Percentiles rank a stretch among this genome's conserved stretches.
Evolutionary conservation across 2,888 invertebrate species (phyloP).

Genomic region (Lochmaea crataegi): DNA sequence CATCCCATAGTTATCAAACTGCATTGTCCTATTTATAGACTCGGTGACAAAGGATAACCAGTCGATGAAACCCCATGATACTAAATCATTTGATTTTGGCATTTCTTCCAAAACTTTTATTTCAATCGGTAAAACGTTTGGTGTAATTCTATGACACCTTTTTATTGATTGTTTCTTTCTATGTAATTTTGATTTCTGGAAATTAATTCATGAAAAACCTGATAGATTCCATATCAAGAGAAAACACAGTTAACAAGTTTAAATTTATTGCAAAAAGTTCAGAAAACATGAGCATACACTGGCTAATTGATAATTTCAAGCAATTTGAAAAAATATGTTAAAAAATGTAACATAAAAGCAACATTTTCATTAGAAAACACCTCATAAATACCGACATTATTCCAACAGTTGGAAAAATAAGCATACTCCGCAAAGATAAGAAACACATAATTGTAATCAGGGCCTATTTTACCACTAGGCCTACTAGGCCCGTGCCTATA

Average conservation of each 20-base stretch:
- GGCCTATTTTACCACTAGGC: no score
- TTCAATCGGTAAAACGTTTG: conserved; percentile 57
- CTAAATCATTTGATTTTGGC: conserved; percentile 36
- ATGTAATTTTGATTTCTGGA: conserved; percentile 30
- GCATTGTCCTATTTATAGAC: conserved; percentile 80
- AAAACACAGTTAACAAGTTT: no score
- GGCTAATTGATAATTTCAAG: not conserved
- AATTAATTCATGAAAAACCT: conserved; percentile 57
- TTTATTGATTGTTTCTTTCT: conserved; percentile 28
- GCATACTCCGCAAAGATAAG: no score
- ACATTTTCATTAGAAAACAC: no score
- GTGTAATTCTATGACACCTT: conserved; percentile 48
- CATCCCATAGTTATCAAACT: conserved; percentile 75
- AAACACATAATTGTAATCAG: no score
- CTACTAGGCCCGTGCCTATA: no score
- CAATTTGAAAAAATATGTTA: no score
- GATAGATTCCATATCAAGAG: not conserved
- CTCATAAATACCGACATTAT: no score
- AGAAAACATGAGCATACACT: not conserved
- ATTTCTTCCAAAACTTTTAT: conserved; percentile 55
- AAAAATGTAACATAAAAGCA: no score
- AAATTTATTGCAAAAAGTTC: no score
- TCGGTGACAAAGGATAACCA: conserved; percentile 85
- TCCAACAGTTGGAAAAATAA: no score
- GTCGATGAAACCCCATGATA: conserved; percentile 70